phyloP scores from a whole-genome alignment of 2,888 invertebrate species.

The Campoplex nolae region DNA sequence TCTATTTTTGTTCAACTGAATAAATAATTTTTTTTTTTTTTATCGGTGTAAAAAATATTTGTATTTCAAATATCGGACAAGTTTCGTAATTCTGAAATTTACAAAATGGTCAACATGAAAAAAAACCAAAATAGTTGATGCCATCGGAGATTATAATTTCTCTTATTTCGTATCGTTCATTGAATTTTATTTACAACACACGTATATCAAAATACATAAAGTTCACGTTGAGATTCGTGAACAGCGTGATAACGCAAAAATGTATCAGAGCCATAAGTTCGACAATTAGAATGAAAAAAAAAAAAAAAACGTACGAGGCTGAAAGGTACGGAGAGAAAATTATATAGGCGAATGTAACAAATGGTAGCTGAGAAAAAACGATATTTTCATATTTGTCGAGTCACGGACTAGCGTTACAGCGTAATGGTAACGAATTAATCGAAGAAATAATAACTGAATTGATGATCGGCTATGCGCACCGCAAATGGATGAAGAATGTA shows the following conservation, averaged over 20 bases:
- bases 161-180: slow-evolving; percentile 9
- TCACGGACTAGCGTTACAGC: slow-evolving; percentile 49
- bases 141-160: background rate
- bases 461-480: background rate
- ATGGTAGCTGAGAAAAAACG: slow-evolving; percentile 19
- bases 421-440: slow-evolving; percentile 32
- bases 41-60: no score
- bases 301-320: slow-evolving; percentile 5
- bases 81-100: no score
- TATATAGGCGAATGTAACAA: slow-evolving; percentile 14
- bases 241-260: background rate
- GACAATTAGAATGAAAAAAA: slow-evolving; percentile 14
- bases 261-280: slow-evolving; percentile 2
- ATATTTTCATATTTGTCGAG: slow-evolving; percentile 51
- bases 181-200: slow-evolving; percentile 59
- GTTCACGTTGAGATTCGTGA: slow-evolving; percentile 16
- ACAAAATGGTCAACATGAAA: no score
- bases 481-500: background rate
- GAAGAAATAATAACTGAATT: slow-evolving; percentile 25
- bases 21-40: no score
- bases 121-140: background rate
- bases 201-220: slow-evolving; percentile 36
- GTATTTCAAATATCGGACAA: no score
- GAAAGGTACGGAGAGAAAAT: background rate
- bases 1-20: no score